phyloP scores from a whole-genome alignment of 1,140 invertebrate genomes.

The Plutomurus gul region DNA sequence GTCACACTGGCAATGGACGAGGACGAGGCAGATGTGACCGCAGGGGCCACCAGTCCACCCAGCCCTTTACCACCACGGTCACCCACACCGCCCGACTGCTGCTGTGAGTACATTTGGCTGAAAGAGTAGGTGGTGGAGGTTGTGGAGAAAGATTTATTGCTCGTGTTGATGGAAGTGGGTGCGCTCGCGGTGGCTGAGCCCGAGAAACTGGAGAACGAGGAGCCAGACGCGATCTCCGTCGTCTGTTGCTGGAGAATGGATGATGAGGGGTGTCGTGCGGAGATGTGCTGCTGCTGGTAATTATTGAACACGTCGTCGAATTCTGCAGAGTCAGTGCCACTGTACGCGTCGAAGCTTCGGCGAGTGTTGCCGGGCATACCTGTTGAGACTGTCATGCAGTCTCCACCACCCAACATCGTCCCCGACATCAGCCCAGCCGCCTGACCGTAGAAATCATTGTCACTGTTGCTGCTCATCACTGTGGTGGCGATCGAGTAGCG shows the following conservation, averaged over 20 bases:
- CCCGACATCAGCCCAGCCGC: not conserved
- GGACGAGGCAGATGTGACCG: not conserved
- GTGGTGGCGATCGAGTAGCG: constrained; percentile 44
- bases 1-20: not conserved
- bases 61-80: too few relatives aligned
- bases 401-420: not conserved
- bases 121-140: not conserved
- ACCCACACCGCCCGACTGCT: not conserved
- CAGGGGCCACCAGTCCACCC: not conserved
- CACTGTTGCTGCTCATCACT: constrained; percentile 41
- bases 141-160: not conserved
- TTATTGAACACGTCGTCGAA: constrained; percentile 16
- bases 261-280: not conserved
- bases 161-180: not conserved
- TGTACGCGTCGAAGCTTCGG: not conserved
- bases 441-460: not conserved
- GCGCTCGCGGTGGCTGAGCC: not conserved
- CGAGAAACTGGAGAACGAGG: not conserved
- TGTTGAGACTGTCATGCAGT: not conserved
- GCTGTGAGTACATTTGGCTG: not conserved
- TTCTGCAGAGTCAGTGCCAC: not conserved
- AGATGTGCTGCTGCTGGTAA: not conserved
- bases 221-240: not conserved
- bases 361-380: not conserved
- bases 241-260: not conserved